Percentiles rank a stretch among this genome's conserved stretches.
Evolutionary conservation across 2,797 vertebrate genomes (phyloP).

Genomic region (Micropoecilia bifurca): DNA sequence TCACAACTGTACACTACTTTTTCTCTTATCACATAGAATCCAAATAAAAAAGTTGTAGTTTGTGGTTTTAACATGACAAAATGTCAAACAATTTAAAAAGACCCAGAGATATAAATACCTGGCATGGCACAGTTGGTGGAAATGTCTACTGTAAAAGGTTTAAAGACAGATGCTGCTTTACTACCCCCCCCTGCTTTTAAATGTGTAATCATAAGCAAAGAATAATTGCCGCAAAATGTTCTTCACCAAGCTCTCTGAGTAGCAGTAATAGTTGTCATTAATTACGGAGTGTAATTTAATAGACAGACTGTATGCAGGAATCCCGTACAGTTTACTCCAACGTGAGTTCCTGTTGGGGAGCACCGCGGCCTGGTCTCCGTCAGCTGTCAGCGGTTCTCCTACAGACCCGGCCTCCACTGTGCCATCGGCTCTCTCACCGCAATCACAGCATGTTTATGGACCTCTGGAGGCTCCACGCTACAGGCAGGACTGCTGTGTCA

Average conservation of each 20-base stretch:
- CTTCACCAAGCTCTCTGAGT: neutral
- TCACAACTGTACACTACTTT: neutral
- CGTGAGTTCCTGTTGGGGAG: slow-evolving; percentile 4
- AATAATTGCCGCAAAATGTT: neutral
- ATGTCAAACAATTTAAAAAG: neutral
- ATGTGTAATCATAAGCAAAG: neutral
- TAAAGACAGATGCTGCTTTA: neutral
- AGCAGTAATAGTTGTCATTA: slow-evolving; percentile 8
- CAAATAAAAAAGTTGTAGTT: neutral
- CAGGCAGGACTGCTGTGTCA: slow-evolving; percentile 17
- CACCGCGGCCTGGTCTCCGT: slow-evolving; percentile 42
- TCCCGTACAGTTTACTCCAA: slow-evolving; percentile 16
- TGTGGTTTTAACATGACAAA: neutral
- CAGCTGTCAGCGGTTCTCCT: slow-evolving; percentile 40
- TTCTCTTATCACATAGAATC: neutral
- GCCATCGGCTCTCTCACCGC: slow-evolving; percentile 42
- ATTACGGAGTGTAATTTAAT: neutral
- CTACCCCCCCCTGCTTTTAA: neutral
- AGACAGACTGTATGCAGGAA: slow-evolving; percentile 25
- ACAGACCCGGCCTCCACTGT: slow-evolving; percentile 39
- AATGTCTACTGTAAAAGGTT: neutral
- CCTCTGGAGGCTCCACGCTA: slow-evolving; percentile 26
- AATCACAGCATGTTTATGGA: slow-evolving; percentile 45
- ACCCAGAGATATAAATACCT: neutral
- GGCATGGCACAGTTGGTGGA: neutral